Evolutionary conservation across 2,797 vertebrate genomes (phyloP).

Genomic region (Rhinella marina): DNA sequence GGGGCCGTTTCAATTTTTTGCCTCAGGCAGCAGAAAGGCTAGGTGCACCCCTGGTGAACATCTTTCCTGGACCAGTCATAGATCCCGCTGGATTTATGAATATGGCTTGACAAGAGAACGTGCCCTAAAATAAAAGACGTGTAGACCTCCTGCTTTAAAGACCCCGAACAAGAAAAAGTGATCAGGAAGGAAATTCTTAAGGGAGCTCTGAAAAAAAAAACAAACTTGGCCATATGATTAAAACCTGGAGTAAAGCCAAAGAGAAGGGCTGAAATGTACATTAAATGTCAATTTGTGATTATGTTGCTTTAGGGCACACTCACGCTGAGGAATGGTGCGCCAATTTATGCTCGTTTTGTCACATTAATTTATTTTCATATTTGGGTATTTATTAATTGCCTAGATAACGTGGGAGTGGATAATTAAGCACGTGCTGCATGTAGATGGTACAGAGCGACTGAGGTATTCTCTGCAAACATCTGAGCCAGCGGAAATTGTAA

Average conservation of each 20-base stretch:
- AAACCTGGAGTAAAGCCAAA: conserved; percentile 8
- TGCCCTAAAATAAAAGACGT: background rate
- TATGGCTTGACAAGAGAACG: background rate
- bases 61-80: no score
- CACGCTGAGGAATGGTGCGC: background rate
- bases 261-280: background rate
- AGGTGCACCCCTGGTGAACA: no score
- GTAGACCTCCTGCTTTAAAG: background rate
- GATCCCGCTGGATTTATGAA: no score
- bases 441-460: background rate
- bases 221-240: background rate
- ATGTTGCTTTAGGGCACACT: conserved; percentile 19
- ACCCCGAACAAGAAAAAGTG: background rate
- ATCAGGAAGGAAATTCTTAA: background rate
- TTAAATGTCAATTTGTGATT: conserved; percentile 16
- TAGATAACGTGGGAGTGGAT: background rate
- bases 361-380: conserved; percentile 27
- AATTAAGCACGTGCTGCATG: background rate
- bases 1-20: no score
- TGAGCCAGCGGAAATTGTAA: background rate
- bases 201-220: background rate
- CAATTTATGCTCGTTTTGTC: conserved; percentile 22
- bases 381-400: conserved; percentile 14
- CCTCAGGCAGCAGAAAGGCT: no score
- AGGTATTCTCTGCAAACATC: background rate